These are phyloP conservation scores for Odontamblyopus rebecca DNA, from an alignment of 2,797 vertebrate species.

Conservation along the genomic window DNA sequence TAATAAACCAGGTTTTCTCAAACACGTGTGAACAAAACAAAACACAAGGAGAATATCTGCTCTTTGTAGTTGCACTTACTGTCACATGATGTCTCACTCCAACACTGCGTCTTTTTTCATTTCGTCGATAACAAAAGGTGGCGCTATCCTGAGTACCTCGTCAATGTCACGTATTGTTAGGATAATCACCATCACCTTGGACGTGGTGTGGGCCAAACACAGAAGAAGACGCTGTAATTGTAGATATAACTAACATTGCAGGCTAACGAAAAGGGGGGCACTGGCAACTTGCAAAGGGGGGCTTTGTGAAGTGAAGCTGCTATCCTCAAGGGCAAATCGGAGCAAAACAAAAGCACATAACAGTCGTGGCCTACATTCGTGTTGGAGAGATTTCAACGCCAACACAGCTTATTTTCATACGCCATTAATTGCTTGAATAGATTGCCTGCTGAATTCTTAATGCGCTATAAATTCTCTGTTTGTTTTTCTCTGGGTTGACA, in stretches of 20 bases:
- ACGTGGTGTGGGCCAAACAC: conserved; percentile 62
- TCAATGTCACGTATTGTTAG: conserved; percentile 62
- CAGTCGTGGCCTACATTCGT: conserved; percentile 76
- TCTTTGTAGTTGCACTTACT: conserved; percentile 11
- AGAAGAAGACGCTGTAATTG: conserved; percentile 59
- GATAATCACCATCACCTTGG: conserved; percentile 65
- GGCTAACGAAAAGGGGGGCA: conserved; percentile 41
- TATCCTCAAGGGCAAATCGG: conserved; percentile 76
- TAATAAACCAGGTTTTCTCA: no score
- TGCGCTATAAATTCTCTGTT: conserved; percentile 80
- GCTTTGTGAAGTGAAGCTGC: conserved; percentile 69
- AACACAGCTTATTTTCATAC: conserved; percentile 80
- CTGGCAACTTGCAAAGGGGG: conserved; percentile 52
- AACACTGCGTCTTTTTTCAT: conserved; percentile 32
- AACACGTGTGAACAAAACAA: no score
- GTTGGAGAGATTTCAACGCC: conserved; percentile 74
- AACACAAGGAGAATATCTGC: conserved; percentile 9
- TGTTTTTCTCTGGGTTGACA: conserved; percentile 77
- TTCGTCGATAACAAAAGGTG: conserved; percentile 43
- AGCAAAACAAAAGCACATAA: conserved; percentile 73
- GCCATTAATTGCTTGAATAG: conserved; percentile 83
- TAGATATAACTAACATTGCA: conserved; percentile 47
- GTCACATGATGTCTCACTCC: conserved; percentile 49
- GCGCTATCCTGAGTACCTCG: conserved; percentile 49
- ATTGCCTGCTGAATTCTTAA: conserved; percentile 84